Evolutionary conservation across 2,888 invertebrate genomes (phyloP).

Genomic region (Melitaea athalia): DNA sequence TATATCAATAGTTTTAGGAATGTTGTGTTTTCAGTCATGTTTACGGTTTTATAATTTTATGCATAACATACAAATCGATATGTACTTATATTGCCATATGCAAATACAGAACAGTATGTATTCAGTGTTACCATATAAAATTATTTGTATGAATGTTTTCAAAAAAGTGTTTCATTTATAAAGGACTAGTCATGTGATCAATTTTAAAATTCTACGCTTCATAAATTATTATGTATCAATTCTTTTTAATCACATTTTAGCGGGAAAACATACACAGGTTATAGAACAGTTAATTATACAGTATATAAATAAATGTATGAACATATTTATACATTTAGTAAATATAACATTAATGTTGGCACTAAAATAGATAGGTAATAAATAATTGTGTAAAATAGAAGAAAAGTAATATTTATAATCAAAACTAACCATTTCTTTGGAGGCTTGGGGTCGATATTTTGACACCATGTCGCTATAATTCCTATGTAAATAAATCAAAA

Average conservation of each 20-base stretch:
- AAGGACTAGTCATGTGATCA: slow-evolving; percentile 31
- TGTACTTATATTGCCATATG: slow-evolving; percentile 14
- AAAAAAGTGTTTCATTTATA: slow-evolving; percentile 14
- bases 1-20: slow-evolving; percentile 40
- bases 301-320: slow-evolving; percentile 39
- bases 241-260: slow-evolving; percentile 28
- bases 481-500: slow-evolving; percentile 73
- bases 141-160: slow-evolving; percentile 14
- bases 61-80: not conserved
- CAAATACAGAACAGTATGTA: slow-evolving; percentile 12
- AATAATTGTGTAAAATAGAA: slow-evolving; percentile 70
- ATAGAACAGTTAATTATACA: slow-evolving; percentile 26
- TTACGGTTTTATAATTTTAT: slow-evolving; percentile 23
- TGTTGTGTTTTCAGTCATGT: slow-evolving; percentile 39
- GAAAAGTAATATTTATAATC: slow-evolving; percentile 52
- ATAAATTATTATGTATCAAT: not conserved
- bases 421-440: slow-evolving; percentile 32
- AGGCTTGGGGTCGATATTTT: slow-evolving; percentile 40
- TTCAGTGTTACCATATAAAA: slow-evolving; percentile 26
- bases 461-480: slow-evolving; percentile 53
- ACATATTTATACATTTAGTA: slow-evolving; percentile 13
- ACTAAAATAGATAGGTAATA: slow-evolving; percentile 70
- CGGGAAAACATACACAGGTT: slow-evolving; percentile 42
- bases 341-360: slow-evolving; percentile 56
- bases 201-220: slow-evolving; percentile 11